A percentile compares a stretch with the other conserved stretches of the same genome.
phyloP scores from a whole-genome alignment of 2,113 vertebrate species.

The Montifringilla adamsi region DNA sequence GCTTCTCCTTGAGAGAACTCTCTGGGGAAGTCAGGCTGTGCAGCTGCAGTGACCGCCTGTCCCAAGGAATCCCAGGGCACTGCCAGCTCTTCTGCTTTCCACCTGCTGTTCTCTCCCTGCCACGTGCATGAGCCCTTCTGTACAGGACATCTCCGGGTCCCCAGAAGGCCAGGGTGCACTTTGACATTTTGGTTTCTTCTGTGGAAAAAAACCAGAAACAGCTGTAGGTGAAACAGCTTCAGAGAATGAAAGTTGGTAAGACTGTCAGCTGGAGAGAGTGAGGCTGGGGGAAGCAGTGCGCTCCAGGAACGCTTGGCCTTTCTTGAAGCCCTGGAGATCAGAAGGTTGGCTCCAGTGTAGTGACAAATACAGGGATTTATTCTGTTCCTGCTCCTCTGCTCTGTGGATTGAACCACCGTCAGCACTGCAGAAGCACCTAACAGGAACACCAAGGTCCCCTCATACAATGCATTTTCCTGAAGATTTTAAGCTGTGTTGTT shows the following conservation, averaged over 20 bases:
- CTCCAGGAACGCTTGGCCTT: background rate
- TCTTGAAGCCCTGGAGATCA: background rate
- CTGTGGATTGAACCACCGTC: background rate
- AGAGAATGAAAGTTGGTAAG: background rate
- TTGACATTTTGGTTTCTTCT: background rate
- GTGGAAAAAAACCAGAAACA: background rate
- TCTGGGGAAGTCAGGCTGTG: slow-evolving; percentile 49
- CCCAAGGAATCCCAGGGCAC: slow-evolving; percentile 54
- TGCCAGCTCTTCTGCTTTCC: slow-evolving; percentile 8
- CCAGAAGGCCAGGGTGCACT: background rate
- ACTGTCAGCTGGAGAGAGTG: background rate
- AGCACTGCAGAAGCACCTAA: background rate
- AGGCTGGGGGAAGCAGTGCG: background rate
- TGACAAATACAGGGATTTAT: background rate
- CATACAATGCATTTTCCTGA: background rate
- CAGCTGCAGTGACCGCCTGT: background rate
- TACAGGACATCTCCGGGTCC: background rate
- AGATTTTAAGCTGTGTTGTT: background rate
- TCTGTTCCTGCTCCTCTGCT: background rate
- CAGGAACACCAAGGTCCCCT: background rate
- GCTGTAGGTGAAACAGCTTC: background rate
- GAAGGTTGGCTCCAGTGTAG: background rate
- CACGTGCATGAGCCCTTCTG: fast-evolving
- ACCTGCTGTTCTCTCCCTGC: background rate
- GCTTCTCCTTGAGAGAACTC: slow-evolving; percentile 77